A percentile compares a stretch with the other conserved stretches of the same genome.
Conservation (phyloP, 2,797 vertebrate species). For the Morus bassanus region DNA sequence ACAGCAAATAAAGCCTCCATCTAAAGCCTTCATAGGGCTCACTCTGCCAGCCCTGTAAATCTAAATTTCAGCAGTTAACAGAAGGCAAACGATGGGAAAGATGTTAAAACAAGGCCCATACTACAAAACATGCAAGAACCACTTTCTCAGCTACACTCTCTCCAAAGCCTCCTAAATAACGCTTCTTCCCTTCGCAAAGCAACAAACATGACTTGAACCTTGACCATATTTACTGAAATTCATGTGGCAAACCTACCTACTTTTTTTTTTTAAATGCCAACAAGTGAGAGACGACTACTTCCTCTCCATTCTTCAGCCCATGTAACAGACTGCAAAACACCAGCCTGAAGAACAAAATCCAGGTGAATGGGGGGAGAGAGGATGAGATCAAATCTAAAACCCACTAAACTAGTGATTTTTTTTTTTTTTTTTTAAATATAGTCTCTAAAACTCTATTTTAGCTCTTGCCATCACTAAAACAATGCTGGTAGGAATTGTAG, state of each 20-base stretch:
- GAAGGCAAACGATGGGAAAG: accelerated
- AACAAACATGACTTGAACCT: neutral
- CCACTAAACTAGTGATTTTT: neutral
- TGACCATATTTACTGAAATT: neutral
- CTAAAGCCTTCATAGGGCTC: neutral
- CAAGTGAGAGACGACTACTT: accelerated
- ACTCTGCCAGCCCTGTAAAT: neutral
- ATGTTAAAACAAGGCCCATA: neutral
- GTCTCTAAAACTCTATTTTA: neutral
- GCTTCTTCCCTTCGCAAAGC: neutral
- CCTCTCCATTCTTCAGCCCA: neutral
- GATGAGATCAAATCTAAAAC: neutral
- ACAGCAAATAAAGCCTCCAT: neutral
- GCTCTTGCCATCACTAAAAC: neutral
- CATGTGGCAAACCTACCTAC: neutral
- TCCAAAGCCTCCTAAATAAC: neutral
- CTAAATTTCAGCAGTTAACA: neutral
- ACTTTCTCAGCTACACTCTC: neutral
- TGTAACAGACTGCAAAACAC: neutral
- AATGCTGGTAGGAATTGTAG: neutral
- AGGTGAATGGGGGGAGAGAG: neutral
- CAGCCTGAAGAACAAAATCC: neutral
- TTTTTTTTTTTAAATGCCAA: neutral
- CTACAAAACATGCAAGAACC: neutral
- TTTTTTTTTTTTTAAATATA: neutral